A percentile compares a stretch with the other conserved stretches of the same genome.
phyloP scores from a whole-genome alignment of 2,797 vertebrate species.

The Tokudaia muenninki region DNA sequence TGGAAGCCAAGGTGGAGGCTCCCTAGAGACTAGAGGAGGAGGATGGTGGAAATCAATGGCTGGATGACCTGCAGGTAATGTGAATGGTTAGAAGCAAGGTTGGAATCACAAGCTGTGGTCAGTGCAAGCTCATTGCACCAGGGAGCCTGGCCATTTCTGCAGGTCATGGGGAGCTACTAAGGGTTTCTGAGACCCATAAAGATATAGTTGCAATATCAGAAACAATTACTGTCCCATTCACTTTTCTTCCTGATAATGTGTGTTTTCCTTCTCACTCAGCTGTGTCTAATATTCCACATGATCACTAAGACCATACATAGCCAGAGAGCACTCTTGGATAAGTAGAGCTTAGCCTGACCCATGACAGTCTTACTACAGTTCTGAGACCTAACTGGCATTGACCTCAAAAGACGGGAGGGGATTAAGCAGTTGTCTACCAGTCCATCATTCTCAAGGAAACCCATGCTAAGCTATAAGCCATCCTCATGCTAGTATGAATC shows the following conservation, averaged over 20 bases:
- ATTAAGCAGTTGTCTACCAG: neutral
- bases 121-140: fast-evolving
- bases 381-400: neutral
- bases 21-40: neutral
- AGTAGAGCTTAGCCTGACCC: neutral
- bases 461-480: fast-evolving
- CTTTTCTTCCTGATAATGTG: neutral
- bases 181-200: constrained; percentile 9
- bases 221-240: constrained; percentile 3
- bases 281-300: constrained; percentile 7
- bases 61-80: too few relatives aligned
- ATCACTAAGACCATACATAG: constrained; percentile 3
- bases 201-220: neutral
- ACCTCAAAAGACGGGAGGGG: neutral
- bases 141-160: neutral
- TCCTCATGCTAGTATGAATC: neutral
- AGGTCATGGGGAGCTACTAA: neutral
- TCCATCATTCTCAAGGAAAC: neutral
- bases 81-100: neutral
- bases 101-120: neutral
- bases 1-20: neutral
- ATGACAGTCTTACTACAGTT: neutral
- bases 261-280: neutral
- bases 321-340: constrained; percentile 34
- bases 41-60: neutral